A percentile compares a stretch with the other conserved stretches of the same genome.
These are phyloP conservation scores for Acanthurus lineatus DNA, from an alignment of 2,797 vertebrate genomes.

Conservation along the genomic window DNA sequence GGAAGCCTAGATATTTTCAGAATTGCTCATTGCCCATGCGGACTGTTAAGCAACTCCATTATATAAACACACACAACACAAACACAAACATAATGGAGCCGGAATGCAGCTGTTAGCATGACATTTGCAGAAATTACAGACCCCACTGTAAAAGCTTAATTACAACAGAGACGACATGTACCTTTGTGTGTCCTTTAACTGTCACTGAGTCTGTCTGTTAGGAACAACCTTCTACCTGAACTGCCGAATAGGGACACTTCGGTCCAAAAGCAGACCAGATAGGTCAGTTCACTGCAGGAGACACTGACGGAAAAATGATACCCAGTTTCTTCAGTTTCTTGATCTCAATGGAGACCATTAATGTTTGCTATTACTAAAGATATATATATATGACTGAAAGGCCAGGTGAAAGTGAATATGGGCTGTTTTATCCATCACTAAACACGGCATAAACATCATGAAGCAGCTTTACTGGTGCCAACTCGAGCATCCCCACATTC, in stretches of 20 bases:
- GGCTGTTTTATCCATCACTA: constrained; percentile 26
- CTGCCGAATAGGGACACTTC: constrained; percentile 21
- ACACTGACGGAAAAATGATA: background rate
- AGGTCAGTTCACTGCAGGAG: constrained; percentile 21
- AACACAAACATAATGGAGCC: constrained; percentile 22
- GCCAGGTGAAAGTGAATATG: background rate
- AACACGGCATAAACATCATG: constrained; percentile 9
- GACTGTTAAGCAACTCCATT: constrained; percentile 11
- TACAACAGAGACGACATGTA: constrained; percentile 24
- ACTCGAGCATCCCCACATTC: constrained; percentile 12
- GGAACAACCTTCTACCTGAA: constrained; percentile 8
- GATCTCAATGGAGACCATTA: background rate
- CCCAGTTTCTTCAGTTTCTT: background rate
- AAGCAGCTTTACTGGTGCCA: constrained; percentile 9
- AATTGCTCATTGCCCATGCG: background rate
- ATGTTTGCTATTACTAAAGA: too few species aligned
- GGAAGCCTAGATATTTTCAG: background rate
- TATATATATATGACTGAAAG: background rate
- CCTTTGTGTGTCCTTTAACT: constrained; percentile 44
- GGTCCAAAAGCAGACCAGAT: background rate
- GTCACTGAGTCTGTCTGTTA: constrained; percentile 13
- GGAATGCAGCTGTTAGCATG: constrained; percentile 28
- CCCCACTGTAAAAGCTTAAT: constrained; percentile 36
- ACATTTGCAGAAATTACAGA: constrained; percentile 51
- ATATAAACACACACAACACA: constrained; percentile 21